These are phyloP conservation scores for Melopsittacus undulatus DNA, from an alignment of 2,797 vertebrate species.

Conservation along the genomic window DNA sequence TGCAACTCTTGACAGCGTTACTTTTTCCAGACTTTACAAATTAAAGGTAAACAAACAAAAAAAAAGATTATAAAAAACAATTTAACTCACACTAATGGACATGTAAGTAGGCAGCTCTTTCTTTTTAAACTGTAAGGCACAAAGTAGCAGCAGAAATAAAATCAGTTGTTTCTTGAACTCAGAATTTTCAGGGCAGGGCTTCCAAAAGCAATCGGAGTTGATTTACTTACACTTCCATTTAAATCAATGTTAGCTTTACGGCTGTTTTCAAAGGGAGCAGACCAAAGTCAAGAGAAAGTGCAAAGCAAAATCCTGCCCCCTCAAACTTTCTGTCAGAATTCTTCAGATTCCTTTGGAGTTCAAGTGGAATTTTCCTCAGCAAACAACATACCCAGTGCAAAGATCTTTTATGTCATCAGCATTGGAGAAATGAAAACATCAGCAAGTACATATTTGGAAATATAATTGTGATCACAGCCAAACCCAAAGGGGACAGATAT, in stretches of 20 bases:
- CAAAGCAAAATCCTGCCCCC: slow-evolving; percentile 35
- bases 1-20: neutral
- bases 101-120: neutral
- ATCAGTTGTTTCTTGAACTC: neutral
- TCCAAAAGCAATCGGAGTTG: neutral
- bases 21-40: neutral
- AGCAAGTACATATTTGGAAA: slow-evolving; percentile 64
- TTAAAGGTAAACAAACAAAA: neutral
- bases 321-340: slow-evolving; percentile 60
- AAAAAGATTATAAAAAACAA: neutral
- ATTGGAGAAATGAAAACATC: slow-evolving; percentile 55
- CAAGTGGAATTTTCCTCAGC: slow-evolving; percentile 69
- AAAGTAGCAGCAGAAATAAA: neutral
- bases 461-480: neutral
- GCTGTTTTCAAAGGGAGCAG: slow-evolving; percentile 37
- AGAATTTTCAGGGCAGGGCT: neutral
- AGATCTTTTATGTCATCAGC: slow-evolving; percentile 50
- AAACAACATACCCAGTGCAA: slow-evolving; percentile 35
- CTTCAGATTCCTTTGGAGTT: slow-evolving; percentile 53
- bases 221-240: slow-evolving; percentile 14
- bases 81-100: neutral
- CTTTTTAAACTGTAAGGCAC: neutral
- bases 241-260: slow-evolving; percentile 49
- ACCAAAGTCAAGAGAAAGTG: slow-evolving; percentile 6
- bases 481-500: neutral